Evolutionary conservation across 2,797 vertebrate genomes (phyloP).

Genomic region (Moxostoma hubbsi): DNA sequence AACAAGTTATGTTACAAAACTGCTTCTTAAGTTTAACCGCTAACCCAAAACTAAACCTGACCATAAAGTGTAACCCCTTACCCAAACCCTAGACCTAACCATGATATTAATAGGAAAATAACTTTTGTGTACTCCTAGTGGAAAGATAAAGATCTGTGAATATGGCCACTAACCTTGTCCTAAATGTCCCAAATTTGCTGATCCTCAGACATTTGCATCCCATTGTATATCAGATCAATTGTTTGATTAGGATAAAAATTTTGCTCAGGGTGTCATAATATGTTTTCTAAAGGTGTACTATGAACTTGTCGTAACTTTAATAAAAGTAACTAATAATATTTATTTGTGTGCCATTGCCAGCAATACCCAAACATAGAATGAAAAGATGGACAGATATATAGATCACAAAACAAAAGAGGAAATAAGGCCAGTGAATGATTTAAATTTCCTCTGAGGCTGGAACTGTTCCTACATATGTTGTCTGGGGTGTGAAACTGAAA

Average conservation of each 20-base stretch:
- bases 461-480: slow-evolving; percentile 7
- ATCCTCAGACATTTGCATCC: no score
- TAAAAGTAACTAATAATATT: slow-evolving; percentile 17
- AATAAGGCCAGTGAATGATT: neutral
- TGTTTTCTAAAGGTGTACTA: neutral
- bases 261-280: neutral
- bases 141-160: no score
- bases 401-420: neutral
- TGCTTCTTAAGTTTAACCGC: no score
- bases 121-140: no score
- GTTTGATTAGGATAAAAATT: neutral
- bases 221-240: neutral
- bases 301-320: slow-evolving; percentile 15
- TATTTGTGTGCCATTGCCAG: neutral
- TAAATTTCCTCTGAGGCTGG: slow-evolving; percentile 28
- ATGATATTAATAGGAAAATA: no score
- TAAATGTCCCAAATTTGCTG: no score
- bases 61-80: no score
- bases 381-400: neutral
- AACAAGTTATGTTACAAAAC: no score
- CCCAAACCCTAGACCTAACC: no score
- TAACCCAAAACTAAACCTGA: no score
- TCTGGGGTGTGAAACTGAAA: slow-evolving; percentile 63
- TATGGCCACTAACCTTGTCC: no score
- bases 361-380: neutral